phyloP scores from a whole-genome alignment of 2,113 vertebrate species.

The Vicugna pacos region DNA sequence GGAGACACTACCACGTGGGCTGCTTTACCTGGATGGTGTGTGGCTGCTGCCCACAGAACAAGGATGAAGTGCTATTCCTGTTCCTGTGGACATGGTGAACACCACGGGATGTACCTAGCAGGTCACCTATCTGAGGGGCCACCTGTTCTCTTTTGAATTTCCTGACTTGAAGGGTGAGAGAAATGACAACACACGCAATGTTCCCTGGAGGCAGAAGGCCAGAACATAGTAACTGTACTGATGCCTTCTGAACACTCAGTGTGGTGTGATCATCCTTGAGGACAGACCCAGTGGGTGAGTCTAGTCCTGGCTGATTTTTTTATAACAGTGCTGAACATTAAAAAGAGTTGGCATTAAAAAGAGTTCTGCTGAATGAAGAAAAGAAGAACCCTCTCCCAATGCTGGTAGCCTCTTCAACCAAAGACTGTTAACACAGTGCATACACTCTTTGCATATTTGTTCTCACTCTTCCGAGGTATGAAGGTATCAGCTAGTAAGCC shows the following conservation, averaged over 20 bases:
- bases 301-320: background rate
- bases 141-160: background rate
- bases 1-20: background rate
- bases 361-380: background rate
- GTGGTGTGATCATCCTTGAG: background rate
- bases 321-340: background rate
- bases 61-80: background rate
- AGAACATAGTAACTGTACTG: background rate
- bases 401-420: background rate
- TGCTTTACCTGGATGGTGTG: background rate
- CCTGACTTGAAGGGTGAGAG: background rate
- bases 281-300: background rate
- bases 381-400: background rate
- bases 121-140: background rate
- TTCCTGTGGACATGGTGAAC: background rate
- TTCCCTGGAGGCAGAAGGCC: background rate
- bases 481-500: background rate
- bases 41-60: background rate
- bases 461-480: background rate
- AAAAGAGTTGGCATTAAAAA: background rate
- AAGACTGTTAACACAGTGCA: background rate
- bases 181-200: background rate
- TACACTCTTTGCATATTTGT: background rate
- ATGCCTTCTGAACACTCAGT: background rate
- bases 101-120: too few species aligned